These are phyloP conservation scores for Sandelia bainsii DNA, from an alignment of 2,797 vertebrate species.

Conservation along the genomic window DNA sequence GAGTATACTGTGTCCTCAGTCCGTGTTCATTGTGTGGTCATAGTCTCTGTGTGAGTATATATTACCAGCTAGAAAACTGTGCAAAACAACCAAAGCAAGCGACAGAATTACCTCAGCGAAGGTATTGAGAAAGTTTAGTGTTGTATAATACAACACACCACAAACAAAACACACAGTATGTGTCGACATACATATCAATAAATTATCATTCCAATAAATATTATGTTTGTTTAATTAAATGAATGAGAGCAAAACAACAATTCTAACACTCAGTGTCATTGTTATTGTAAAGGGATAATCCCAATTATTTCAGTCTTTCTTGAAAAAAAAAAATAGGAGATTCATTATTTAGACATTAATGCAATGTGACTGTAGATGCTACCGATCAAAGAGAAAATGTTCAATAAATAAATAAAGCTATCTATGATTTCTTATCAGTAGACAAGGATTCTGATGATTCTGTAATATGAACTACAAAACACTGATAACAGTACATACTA, in stretches of 20 bases:
- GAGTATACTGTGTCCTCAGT: conserved; percentile 4
- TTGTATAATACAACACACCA: neutral
- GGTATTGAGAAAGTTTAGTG: neutral
- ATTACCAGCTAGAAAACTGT: conserved; percentile 14
- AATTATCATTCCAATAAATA: neutral
- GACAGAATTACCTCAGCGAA: conserved; percentile 24
- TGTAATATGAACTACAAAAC: neutral
- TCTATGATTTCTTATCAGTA: conserved; percentile 12
- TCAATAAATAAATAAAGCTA: conserved; percentile 44
- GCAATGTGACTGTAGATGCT: neutral
- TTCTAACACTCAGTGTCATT: neutral
- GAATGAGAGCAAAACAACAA: neutral
- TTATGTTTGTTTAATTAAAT: neutral
- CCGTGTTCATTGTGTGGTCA: conserved; percentile 1
- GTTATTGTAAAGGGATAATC: neutral
- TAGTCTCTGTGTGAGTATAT: conserved; percentile 1
- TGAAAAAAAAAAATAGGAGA: too few relatives aligned
- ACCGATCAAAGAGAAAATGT: conserved; percentile 12
- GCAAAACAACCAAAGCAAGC: conserved; percentile 14
- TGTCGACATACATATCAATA: neutral
- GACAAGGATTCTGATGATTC: conserved; percentile 1
- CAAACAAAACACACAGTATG: neutral
- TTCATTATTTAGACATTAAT: neutral
- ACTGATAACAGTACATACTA: conserved; percentile 6
- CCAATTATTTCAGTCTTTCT: too few relatives aligned